Conservation (phyloP, 1,140 invertebrate species). For the Nymphalis io region DNA sequence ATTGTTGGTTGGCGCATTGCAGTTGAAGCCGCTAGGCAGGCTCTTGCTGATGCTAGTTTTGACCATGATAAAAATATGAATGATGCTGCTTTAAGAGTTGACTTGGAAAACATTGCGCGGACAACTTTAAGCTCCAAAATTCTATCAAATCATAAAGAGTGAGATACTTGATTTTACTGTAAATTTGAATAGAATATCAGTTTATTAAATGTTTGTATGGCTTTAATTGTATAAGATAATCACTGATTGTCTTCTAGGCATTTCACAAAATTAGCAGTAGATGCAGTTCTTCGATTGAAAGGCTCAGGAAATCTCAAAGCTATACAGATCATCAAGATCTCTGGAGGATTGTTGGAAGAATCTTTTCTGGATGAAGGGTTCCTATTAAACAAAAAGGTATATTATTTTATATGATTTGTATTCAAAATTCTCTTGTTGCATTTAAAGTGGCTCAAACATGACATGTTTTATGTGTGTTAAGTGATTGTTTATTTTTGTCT, state of each 20-base stretch:
- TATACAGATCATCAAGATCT: constrained; percentile 99
- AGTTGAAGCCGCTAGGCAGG: constrained; percentile 89
- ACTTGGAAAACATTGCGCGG: constrained; percentile 97
- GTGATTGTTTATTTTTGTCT: too few relatives aligned
- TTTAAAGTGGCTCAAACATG: too few relatives aligned
- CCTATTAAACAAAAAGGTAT: constrained; percentile 95
- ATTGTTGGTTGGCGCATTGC: constrained; percentile 97
- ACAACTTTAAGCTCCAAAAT: constrained; percentile 99
- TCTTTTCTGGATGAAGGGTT: constrained; percentile 99
- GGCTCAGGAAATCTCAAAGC: constrained; percentile 97
- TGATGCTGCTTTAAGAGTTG: constrained; percentile 89
- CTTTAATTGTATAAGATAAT: background rate
- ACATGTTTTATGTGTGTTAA: too few relatives aligned
- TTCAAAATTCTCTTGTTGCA: too few relatives aligned
- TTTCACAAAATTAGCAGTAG: constrained; percentile 96
- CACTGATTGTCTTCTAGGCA: constrained; percentile 77
- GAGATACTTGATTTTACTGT: constrained; percentile 38
- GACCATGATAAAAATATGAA: constrained; percentile 92
- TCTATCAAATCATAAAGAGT: constrained; percentile 97
- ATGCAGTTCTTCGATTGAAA: constrained; percentile 97
- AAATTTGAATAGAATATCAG: background rate
- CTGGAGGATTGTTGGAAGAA: constrained; percentile 94
- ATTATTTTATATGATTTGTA: background rate
- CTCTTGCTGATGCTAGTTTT: constrained; percentile 88
- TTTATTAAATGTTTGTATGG: background rate